Evolutionary conservation across 92 coral and sea anemone species (phyloP).

Genomic region (Phenganax marumi): DNA sequence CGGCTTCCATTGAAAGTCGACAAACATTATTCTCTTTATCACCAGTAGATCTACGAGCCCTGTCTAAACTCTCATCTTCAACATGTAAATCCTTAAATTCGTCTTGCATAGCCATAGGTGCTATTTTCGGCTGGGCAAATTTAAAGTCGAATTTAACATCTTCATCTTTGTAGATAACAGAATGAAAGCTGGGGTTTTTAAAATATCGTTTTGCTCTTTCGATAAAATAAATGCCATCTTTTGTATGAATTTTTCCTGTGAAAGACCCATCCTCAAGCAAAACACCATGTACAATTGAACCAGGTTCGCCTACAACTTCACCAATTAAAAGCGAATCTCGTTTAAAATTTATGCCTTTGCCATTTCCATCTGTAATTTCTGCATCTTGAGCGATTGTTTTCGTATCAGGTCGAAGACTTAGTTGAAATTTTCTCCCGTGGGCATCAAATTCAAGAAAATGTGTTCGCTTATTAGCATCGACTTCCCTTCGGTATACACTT

Average conservation of each 20-base stretch:
- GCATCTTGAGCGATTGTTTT: constrained; percentile 77
- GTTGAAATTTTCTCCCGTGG: constrained; percentile 63
- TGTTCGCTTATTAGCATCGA: constrained; percentile 47
- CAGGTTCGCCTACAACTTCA: constrained; percentile 72
- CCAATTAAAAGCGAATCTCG: constrained; percentile 68
- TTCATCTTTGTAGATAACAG: constrained; percentile 80
- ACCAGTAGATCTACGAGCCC: constrained; percentile 62
- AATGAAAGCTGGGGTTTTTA: constrained; percentile 72
- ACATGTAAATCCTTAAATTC: neutral
- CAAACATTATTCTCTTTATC: constrained; percentile 58
- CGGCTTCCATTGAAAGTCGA: constrained; percentile 76
- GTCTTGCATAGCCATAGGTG: constrained; percentile 43
- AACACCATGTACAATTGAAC: constrained; percentile 80
- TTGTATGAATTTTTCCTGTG: constrained; percentile 81
- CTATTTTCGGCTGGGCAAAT: constrained; percentile 37
- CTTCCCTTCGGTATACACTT: constrained; percentile 65
- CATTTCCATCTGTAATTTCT: constrained; percentile 66
- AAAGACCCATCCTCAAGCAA: constrained; percentile 72
- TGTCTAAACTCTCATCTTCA: neutral
- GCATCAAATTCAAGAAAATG: constrained; percentile 71
- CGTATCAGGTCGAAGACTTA: constrained; percentile 68
- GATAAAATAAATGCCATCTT: constrained; percentile 68
- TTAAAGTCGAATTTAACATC: constrained; percentile 70
- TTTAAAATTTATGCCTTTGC: constrained; percentile 69
- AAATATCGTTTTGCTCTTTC: constrained; percentile 83